phyloP scores from a whole-genome alignment of 2,113 vertebrate genomes.

The Tyto alba region DNA sequence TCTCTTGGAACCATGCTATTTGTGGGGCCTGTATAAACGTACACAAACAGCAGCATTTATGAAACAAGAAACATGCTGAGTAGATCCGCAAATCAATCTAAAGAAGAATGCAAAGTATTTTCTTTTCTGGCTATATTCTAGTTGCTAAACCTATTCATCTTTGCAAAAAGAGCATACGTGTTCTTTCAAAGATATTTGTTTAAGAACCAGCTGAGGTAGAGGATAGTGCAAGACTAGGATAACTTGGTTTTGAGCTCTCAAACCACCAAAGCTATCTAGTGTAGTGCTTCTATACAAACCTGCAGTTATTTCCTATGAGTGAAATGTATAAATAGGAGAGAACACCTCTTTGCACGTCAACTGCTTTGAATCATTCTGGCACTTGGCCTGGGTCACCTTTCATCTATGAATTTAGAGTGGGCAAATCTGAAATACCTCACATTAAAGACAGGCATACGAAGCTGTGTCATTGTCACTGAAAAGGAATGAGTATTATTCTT shows the following conservation, averaged over 20 bases:
- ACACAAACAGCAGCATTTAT: neutral
- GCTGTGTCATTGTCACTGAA: neutral
- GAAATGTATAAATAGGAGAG: neutral
- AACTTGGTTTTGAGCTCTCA: neutral
- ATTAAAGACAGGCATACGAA: neutral
- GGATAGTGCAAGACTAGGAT: neutral
- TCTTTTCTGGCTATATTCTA: neutral
- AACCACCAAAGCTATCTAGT: neutral
- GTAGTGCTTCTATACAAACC: neutral
- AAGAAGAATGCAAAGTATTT: neutral
- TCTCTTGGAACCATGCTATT: neutral
- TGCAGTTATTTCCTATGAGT: neutral
- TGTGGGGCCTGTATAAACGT: neutral
- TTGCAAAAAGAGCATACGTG: neutral
- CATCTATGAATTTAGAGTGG: neutral
- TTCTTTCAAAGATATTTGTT: neutral
- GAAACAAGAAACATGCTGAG: neutral
- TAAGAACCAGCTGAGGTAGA: neutral
- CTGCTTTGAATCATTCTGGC: neutral
- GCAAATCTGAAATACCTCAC: neutral
- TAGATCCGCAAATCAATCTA: neutral
- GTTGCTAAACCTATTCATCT: neutral
- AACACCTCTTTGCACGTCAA: neutral
- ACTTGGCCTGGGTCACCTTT: neutral
- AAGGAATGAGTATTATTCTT: neutral